Conservation (phyloP, 2,113 vertebrate species). For the Panurus biarmicus region DNA sequence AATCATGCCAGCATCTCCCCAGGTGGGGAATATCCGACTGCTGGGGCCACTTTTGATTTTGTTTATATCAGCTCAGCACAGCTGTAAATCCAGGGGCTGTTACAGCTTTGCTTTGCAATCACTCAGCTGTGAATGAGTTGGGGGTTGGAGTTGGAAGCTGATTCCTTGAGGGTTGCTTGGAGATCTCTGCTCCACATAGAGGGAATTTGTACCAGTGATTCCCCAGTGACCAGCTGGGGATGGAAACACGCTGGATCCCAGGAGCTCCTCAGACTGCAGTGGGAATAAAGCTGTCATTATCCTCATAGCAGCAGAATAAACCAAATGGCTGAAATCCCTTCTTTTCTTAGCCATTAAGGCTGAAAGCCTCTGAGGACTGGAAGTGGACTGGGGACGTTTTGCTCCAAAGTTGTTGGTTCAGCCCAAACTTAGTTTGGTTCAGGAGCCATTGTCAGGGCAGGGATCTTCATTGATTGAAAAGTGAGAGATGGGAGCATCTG, state of each 20-base stretch:
- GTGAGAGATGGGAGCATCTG: background rate
- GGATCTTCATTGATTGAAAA: background rate
- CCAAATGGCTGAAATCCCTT: background rate
- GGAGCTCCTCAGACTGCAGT: background rate
- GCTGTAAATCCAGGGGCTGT: slow-evolving; percentile 16
- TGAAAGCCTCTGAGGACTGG: background rate
- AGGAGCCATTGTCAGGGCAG: background rate
- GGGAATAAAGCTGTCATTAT: background rate
- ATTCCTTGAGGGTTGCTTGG: background rate
- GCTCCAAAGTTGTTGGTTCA: background rate
- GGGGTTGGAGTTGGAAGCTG: background rate
- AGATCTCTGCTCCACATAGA: background rate
- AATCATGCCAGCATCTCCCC: background rate
- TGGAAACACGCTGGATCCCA: background rate
- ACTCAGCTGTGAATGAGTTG: background rate
- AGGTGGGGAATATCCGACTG: background rate
- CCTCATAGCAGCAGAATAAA: background rate
- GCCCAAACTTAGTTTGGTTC: background rate
- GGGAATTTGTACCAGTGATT: background rate
- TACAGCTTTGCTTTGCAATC: background rate
- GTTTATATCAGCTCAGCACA: background rate
- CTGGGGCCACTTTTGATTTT: background rate
- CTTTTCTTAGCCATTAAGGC: background rate
- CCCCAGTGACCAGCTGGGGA: no score
- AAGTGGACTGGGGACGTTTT: background rate